phyloP scores from a whole-genome alignment of 2,113 vertebrate genomes.

The Epinephelus fuscoguttatus region DNA sequence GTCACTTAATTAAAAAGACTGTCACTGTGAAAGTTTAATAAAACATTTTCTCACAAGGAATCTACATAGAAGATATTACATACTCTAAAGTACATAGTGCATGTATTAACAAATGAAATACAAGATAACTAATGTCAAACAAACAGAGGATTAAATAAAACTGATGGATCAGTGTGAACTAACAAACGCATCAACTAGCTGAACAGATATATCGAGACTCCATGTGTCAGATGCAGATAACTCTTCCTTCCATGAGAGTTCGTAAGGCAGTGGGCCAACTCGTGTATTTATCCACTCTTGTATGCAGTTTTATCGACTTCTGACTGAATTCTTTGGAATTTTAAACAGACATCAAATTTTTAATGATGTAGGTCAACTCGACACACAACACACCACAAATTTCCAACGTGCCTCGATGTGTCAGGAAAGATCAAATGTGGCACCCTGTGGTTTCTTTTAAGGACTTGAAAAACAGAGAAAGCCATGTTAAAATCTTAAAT shows the following conservation, averaged over 20 bases:
- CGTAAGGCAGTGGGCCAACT: neutral
- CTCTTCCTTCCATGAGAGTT: too few relatives aligned
- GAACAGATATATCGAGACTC: neutral
- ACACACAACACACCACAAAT: neutral
- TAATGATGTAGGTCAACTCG: neutral
- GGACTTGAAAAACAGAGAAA: neutral
- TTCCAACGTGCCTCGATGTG: neutral
- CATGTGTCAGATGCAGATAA: neutral
- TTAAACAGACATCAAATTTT: neutral
- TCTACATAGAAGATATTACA: neutral
- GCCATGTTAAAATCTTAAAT: neutral
- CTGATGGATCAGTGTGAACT: neutral
- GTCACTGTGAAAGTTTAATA: neutral
- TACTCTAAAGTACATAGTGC: neutral
- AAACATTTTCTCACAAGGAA: neutral
- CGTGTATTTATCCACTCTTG: neutral
- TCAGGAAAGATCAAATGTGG: neutral
- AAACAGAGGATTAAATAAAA: neutral
- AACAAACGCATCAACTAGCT: neutral
- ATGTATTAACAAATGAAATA: neutral
- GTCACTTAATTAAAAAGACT: neutral
- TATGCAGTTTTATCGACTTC: neutral
- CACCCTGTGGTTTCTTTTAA: neutral
- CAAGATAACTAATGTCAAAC: neutral
- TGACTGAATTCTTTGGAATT: constrained; percentile 7